These are phyloP conservation scores for Hystrix brachyura DNA, from an alignment of 2,113 vertebrate species.

Conservation along the genomic window DNA sequence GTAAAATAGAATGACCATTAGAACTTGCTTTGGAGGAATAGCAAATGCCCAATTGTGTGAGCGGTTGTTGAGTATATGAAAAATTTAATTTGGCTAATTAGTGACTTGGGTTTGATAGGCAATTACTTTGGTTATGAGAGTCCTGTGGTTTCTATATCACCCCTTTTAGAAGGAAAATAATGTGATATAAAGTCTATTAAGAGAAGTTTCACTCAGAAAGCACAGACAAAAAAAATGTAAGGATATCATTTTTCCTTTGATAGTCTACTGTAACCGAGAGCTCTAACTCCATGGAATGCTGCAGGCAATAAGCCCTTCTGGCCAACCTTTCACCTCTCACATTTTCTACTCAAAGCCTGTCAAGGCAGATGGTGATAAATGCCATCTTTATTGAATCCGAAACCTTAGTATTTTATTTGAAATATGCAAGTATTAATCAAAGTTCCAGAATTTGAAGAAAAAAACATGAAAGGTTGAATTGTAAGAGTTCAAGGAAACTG, in stretches of 20 bases:
- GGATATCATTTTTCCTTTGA: constrained; percentile 47
- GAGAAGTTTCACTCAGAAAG: constrained; percentile 34
- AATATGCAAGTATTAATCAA: constrained; percentile 87
- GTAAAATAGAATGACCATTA: constrained; percentile 60
- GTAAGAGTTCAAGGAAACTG: constrained; percentile 15
- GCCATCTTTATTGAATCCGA: constrained; percentile 86
- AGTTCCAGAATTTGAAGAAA: constrained; percentile 78
- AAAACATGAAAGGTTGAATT: constrained; percentile 62
- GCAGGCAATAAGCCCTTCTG: constrained; percentile 77
- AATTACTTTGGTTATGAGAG: constrained; percentile 70
- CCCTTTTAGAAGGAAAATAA: constrained; percentile 69
- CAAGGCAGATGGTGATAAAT: constrained; percentile 85
- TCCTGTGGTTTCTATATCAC: constrained; percentile 62
- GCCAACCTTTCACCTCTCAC: constrained; percentile 84
- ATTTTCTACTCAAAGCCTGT: constrained; percentile 84
- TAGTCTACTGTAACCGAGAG: constrained; percentile 54
- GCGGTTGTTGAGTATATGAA: neutral
- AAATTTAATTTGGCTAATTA: constrained; percentile 65
- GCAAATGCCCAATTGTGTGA: neutral
- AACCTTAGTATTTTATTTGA: constrained; percentile 83
- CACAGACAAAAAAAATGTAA: constrained; percentile 62
- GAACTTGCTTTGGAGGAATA: constrained; percentile 40
- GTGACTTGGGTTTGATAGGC: constrained; percentile 44
- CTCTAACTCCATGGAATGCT: constrained; percentile 73
- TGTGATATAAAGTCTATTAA: constrained; percentile 67